Percentiles rank a stretch among this genome's conserved stretches.
Evolutionary conservation across 2,888 invertebrate genomes (phyloP).

Genomic region (Trissonchulus latispiculum): DNA sequence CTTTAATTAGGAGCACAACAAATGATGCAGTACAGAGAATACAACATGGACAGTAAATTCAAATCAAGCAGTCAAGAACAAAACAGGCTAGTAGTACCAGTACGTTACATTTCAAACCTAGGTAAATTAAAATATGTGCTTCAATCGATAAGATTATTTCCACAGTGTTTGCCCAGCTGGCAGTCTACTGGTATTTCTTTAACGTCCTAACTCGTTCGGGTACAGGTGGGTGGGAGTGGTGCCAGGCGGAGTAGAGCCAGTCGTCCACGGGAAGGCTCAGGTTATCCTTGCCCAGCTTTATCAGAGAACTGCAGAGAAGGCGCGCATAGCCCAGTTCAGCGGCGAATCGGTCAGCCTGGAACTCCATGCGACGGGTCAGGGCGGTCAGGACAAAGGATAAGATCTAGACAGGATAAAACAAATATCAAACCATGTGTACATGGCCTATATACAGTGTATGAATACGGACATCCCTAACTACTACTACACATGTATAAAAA

Average conservation of each 20-base stretch:
- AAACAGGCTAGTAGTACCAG: no score
- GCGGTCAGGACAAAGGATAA: constrained; percentile 70
- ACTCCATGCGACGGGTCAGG: constrained; percentile 78
- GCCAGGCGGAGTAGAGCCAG: constrained; percentile 80
- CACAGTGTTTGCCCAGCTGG: not conserved
- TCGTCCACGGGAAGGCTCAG: constrained; percentile 89
- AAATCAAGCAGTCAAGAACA: no score
- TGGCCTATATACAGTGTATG: not conserved
- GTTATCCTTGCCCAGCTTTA: constrained; percentile 77
- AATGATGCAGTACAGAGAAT: no score
- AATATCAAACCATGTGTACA: not conserved
- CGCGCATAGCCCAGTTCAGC: constrained; percentile 62
- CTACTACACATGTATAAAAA: not conserved
- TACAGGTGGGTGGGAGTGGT: constrained; percentile 93
- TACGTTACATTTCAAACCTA: no score
- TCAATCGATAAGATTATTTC: no score
- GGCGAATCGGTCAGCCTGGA: constrained; percentile 90
- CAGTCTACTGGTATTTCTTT: constrained; percentile 42
- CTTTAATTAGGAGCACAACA: no score
- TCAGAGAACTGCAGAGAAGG: constrained; percentile 67
- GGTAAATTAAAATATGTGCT: no score
- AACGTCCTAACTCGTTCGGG: constrained; percentile 70
- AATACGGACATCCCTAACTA: not conserved
- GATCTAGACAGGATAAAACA: constrained; percentile 50
- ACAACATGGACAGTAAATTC: no score